phyloP scores from a whole-genome alignment of 2,888 invertebrate genomes.

The Amphimallon solstitiale region DNA sequence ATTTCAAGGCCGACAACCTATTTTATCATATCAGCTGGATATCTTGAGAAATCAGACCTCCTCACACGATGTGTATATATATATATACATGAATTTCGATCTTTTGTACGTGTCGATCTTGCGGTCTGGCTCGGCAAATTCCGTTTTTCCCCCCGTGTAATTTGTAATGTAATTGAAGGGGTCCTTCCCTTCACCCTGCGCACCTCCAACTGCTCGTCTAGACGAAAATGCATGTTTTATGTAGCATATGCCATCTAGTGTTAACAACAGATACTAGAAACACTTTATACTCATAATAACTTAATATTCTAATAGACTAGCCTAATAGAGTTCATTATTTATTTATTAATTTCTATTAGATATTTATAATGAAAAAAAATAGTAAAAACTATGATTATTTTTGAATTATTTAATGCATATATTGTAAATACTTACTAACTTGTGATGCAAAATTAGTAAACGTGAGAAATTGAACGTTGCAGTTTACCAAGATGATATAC shows the following conservation, averaged over 20 bases:
- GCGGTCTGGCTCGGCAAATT: conserved; percentile 10
- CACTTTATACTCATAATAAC: background rate
- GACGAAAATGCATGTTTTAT: conserved; percentile 40
- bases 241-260: conserved; percentile 57
- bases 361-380: too few relatives aligned
- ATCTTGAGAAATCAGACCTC: conserved; percentile 22
- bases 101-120: background rate
- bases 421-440: too few relatives aligned
- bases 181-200: conserved; percentile 13
- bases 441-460: too few relatives aligned
- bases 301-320: too few relatives aligned
- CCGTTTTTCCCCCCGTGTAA: conserved; percentile 10
- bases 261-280: conserved; percentile 39
- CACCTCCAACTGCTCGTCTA: conserved; percentile 29
- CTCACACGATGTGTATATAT: background rate
- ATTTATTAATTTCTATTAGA: too few relatives aligned
- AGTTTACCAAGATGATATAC: too few relatives aligned
- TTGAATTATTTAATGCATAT: too few relatives aligned
- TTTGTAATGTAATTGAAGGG: conserved; percentile 31
- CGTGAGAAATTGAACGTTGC: too few relatives aligned
- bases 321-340: too few relatives aligned
- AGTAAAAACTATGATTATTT: too few relatives aligned
- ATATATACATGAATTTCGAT: background rate
- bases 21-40: conserved; percentile 13
- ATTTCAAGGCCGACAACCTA: conserved; percentile 17